Percentiles rank a stretch among this genome's conserved stretches.
Evolutionary conservation across 2,888 invertebrate genomes (phyloP).

Genomic region (Hydraecia micacea): DNA sequence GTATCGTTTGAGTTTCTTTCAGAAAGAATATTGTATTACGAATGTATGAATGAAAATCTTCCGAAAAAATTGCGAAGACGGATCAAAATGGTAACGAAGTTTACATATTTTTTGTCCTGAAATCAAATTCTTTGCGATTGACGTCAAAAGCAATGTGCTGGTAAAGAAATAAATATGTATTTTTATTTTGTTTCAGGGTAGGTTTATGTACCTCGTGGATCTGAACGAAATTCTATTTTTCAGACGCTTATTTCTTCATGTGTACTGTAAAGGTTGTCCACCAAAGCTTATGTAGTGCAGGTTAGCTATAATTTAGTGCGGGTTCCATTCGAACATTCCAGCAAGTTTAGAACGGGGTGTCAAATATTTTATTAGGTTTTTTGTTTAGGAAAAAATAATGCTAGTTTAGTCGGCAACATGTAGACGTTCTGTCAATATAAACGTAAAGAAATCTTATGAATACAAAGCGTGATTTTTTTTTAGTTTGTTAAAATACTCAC

Average conservation of each 20-base stretch:
- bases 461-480: too few species aligned
- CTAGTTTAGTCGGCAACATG: too few species aligned
- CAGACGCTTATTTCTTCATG: background rate
- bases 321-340: too few species aligned
- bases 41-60: slow-evolving; percentile 19
- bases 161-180: slow-evolving; percentile 21
- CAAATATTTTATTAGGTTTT: too few species aligned
- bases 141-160: slow-evolving; percentile 30
- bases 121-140: slow-evolving; percentile 33
- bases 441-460: too few species aligned
- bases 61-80: slow-evolving; percentile 3
- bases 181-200: slow-evolving; percentile 13
- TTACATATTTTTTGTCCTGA: slow-evolving; percentile 27
- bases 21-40: slow-evolving; percentile 29
- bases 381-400: too few species aligned
- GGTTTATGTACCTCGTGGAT: background rate
- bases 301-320: too few species aligned
- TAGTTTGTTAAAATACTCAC: background rate
- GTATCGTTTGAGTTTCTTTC: slow-evolving; percentile 4
- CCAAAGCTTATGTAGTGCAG: too few species aligned
- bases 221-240: background rate
- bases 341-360: too few species aligned
- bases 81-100: slow-evolving; percentile 41
- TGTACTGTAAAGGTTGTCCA: too few species aligned
- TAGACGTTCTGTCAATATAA: too few species aligned